These are phyloP conservation scores for Sylvia borin DNA, from an alignment of 2,797 vertebrate species.

Conservation along the genomic window DNA sequence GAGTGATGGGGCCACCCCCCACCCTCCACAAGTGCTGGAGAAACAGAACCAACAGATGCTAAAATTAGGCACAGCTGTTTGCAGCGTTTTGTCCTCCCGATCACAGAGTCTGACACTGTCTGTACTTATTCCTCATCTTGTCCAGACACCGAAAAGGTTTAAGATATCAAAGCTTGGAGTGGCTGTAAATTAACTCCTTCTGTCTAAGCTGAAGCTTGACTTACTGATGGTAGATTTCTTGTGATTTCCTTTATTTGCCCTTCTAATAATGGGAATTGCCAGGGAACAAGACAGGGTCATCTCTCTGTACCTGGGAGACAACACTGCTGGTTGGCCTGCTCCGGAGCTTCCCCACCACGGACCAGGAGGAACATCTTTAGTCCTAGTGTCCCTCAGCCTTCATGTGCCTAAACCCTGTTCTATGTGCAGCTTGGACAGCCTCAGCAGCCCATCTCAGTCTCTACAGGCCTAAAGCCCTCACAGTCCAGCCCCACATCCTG, in stretches of 20 bases:
- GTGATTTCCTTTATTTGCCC: background rate
- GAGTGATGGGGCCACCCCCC: background rate
- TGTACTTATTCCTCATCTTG: slow-evolving; percentile 25
- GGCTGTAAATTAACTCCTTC: slow-evolving; percentile 29
- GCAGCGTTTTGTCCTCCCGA: slow-evolving; percentile 38
- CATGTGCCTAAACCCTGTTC: background rate
- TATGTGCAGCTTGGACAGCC: background rate
- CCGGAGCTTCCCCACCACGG: background rate
- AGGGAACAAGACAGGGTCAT: background rate
- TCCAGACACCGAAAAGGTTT: slow-evolving; percentile 39
- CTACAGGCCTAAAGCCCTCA: no score
- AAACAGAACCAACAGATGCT: slow-evolving; percentile 51
- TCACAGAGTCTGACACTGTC: slow-evolving; percentile 27
- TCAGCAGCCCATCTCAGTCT: background rate
- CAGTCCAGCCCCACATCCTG: no score
- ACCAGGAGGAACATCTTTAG: background rate
- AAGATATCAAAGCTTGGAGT: slow-evolving; percentile 4
- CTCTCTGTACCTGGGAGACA: background rate
- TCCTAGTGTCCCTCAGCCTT: background rate
- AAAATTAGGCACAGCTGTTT: slow-evolving; percentile 45
- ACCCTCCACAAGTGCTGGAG: background rate
- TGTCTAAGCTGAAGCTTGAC: background rate
- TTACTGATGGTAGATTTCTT: background rate
- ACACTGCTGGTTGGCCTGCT: background rate
- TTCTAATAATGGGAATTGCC: background rate